Evolutionary conservation across 2,113 vertebrate genomes (phyloP).

Genomic region (Mugil cephalus): DNA sequence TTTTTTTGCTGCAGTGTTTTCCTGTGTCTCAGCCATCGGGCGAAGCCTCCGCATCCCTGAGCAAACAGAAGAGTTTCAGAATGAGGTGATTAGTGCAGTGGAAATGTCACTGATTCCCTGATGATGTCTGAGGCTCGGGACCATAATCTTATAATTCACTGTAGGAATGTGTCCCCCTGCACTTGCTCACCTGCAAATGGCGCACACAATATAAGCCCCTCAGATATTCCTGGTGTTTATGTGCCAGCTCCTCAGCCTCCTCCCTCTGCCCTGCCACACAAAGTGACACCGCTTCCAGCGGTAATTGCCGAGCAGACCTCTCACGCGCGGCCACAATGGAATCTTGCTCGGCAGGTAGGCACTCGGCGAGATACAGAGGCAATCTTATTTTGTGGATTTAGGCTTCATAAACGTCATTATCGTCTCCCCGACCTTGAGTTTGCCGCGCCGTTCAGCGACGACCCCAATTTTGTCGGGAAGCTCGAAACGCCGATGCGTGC

Average conservation of each 20-base stretch:
- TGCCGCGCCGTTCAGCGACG: constrained; percentile 45
- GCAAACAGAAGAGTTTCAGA: constrained; percentile 59
- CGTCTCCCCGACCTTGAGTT: constrained; percentile 69
- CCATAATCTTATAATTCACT: constrained; percentile 53
- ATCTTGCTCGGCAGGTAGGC: constrained; percentile 55
- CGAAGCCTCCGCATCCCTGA: constrained; percentile 31
- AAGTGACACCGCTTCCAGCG: constrained; percentile 27
- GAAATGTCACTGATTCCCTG: constrained; percentile 59
- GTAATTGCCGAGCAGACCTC: constrained; percentile 64
- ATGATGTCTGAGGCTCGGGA: constrained; percentile 38
- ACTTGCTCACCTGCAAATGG: constrained; percentile 23
- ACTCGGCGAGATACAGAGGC: constrained; percentile 58
- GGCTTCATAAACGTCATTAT: constrained; percentile 81
- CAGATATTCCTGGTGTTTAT: neutral
- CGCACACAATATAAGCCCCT: constrained; percentile 1
- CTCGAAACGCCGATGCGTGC: constrained; percentile 52
- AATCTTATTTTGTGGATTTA: constrained; percentile 75
- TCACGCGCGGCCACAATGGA: constrained; percentile 51
- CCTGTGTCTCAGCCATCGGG: constrained; percentile 9
- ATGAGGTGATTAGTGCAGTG: constrained; percentile 70
- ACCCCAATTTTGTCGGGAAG: constrained; percentile 74
- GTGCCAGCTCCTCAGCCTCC: constrained; percentile 14
- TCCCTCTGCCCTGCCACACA: constrained; percentile 14
- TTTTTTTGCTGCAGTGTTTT: constrained; percentile 35
- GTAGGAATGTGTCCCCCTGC: constrained; percentile 8